These are phyloP conservation scores for Glossosoma conforme DNA, from an alignment of 1,140 invertebrate species.

Conservation along the genomic window DNA sequence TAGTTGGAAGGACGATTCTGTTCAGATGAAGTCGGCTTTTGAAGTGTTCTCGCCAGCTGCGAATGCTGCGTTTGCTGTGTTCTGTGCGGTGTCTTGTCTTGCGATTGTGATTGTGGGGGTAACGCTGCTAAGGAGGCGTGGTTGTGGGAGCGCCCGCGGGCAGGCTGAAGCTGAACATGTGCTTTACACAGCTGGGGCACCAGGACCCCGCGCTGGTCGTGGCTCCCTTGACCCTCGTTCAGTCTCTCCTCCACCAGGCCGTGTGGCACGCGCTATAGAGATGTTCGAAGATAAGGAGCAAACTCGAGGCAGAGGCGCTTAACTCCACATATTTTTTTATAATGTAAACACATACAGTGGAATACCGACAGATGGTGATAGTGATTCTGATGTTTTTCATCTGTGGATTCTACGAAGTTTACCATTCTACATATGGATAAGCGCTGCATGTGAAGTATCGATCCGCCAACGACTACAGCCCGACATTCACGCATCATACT, in stretches of 20 bases:
- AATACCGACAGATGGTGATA: no score
- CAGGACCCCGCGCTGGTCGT: background rate
- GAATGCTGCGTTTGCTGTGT: constrained; percentile 9
- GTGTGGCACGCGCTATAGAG: constrained; percentile 22
- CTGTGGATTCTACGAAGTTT: no score
- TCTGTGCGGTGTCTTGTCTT: constrained; percentile 8
- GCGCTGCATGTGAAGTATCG: no score
- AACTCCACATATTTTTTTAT: no score
- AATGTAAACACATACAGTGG: no score
- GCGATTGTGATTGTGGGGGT: constrained; percentile 9
- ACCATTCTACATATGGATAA: no score
- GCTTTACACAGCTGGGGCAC: background rate
- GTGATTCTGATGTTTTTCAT: no score
- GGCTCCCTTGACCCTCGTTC: background rate
- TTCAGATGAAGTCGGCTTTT: constrained; percentile 4
- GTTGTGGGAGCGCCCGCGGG: no score
- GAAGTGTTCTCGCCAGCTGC: constrained; percentile 5
- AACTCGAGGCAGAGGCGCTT: background rate
- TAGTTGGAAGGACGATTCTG: constrained; percentile 47
- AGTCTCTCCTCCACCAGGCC: constrained; percentile 5
- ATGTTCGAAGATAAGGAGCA: constrained; percentile 26
- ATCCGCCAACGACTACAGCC: no score
- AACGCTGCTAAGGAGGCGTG: constrained; percentile 3
- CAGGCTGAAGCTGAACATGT: no score
- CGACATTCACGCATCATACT: no score